Percentiles rank a stretch among this genome's conserved stretches.
phyloP scores from a whole-genome alignment of 2,888 invertebrate species.

The Trypoxylon attenuatum region DNA sequence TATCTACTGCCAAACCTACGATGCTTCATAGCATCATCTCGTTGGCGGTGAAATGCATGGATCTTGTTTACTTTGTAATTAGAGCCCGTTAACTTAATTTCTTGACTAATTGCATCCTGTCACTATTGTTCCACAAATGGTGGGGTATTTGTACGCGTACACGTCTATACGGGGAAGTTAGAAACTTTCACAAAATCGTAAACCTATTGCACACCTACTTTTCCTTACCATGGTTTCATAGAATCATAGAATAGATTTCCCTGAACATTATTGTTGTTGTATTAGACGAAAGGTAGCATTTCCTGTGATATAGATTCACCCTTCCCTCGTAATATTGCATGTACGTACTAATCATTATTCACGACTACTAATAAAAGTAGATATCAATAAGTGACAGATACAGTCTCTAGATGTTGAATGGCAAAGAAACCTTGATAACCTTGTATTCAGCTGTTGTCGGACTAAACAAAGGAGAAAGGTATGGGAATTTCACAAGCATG shows the following conservation, averaged over 20 bases:
- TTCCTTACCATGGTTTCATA: no score
- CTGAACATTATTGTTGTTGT: no score
- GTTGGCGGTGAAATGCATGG: not conserved
- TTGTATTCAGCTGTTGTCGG: constrained; percentile 7
- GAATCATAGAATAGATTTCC: no score
- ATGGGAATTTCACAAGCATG: constrained; percentile 7
- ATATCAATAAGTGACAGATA: no score
- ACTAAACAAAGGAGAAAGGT: constrained; percentile 19
- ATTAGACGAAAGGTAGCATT: no score
- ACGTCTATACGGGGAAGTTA: constrained; percentile 22
- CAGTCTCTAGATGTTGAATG: not conserved
- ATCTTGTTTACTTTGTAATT: constrained; percentile 8
- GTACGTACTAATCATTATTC: no score
- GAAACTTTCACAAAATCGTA: constrained; percentile 32
- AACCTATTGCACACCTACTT: no score
- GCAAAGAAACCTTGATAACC: constrained; percentile 7
- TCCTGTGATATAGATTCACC: no score
- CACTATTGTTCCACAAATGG: constrained; percentile 10
- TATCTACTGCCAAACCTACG: no score
- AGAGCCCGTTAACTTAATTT: not conserved
- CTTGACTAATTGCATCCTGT: constrained; percentile 15
- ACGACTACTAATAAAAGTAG: not conserved
- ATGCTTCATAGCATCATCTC: no score
- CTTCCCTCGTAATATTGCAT: no score
- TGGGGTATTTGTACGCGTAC: not conserved